Evolutionary conservation across 1,140 invertebrate genomes (phyloP).

Genomic region (Drosophila jambulina): DNA sequence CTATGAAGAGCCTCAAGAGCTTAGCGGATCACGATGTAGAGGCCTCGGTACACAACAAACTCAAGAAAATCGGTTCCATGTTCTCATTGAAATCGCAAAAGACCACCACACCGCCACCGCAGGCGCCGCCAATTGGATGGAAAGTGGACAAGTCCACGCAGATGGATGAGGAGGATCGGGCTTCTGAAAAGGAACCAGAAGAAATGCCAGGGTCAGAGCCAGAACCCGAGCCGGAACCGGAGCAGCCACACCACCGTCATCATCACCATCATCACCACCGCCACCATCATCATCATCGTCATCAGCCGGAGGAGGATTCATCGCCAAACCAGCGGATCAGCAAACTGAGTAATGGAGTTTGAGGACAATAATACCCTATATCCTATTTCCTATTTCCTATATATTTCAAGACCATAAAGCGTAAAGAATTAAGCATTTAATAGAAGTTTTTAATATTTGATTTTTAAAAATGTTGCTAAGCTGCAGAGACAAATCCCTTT

Average conservation of each 20-base stretch:
- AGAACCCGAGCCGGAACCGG: conserved; percentile 1
- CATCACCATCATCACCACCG: conserved; percentile 58
- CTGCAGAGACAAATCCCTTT: background rate
- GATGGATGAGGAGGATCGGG: conserved; percentile 47
- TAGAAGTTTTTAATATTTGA: background rate
- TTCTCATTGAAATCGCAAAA: conserved; percentile 74
- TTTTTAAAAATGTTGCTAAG: background rate
- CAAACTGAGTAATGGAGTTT: conserved; percentile 62
- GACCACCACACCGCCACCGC: conserved; percentile 44
- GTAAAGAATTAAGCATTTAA: conserved; percentile 16
- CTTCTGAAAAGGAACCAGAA: too few relatives aligned
- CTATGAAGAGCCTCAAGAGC: conserved; percentile 70
- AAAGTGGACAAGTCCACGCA: conserved; percentile 68
- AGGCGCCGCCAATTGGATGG: conserved; percentile 47
- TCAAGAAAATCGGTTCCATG: conserved; percentile 79
- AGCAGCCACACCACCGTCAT: background rate
- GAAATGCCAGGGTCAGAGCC: background rate
- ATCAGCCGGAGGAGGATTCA: conserved; percentile 22
- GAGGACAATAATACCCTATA: background rate
- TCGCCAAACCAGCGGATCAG: conserved; percentile 35
- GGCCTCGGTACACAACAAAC: conserved; percentile 66
- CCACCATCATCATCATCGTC: conserved; percentile 58
- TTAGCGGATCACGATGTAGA: conserved; percentile 52
- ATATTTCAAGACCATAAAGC: background rate
- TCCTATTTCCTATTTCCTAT: too few relatives aligned